These are phyloP conservation scores for Squalus acanthias DNA, from an alignment of 2,797 vertebrate genomes.

Conservation along the genomic window DNA sequence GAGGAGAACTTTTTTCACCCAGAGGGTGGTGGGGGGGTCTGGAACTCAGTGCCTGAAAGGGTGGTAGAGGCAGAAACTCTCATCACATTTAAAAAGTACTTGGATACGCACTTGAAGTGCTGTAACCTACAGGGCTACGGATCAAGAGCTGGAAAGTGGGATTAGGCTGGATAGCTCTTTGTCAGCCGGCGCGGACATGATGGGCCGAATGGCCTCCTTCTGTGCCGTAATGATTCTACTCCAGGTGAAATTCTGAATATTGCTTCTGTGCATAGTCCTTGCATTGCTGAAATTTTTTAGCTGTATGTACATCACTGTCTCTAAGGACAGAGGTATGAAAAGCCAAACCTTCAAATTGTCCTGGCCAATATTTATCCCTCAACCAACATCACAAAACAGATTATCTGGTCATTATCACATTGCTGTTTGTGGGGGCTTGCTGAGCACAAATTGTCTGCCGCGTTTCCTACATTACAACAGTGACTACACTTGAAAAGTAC, in stretches of 20 bases:
- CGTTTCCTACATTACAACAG: not conserved
- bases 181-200: no score
- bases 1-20: no score
- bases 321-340: not conserved
- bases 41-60: no score
- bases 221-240: no score
- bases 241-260: not conserved
- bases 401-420: not conserved
- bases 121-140: no score
- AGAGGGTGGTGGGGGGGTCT: no score
- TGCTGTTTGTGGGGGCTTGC: not conserved
- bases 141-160: no score
- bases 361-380: not conserved
- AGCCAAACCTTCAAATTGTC: not conserved
- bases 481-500: not conserved
- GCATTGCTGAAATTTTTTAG: not conserved
- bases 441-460: not conserved
- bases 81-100: no score
- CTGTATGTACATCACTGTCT: not conserved
- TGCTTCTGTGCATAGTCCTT: not conserved
- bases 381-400: not conserved
- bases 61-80: no score
- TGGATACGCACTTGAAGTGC: no score
- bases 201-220: no score
- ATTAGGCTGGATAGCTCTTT: no score